Percentiles rank a stretch among this genome's conserved stretches.
Conservation (phyloP, 2,113 vertebrate genomes). For the Barnardius zonarius region DNA sequence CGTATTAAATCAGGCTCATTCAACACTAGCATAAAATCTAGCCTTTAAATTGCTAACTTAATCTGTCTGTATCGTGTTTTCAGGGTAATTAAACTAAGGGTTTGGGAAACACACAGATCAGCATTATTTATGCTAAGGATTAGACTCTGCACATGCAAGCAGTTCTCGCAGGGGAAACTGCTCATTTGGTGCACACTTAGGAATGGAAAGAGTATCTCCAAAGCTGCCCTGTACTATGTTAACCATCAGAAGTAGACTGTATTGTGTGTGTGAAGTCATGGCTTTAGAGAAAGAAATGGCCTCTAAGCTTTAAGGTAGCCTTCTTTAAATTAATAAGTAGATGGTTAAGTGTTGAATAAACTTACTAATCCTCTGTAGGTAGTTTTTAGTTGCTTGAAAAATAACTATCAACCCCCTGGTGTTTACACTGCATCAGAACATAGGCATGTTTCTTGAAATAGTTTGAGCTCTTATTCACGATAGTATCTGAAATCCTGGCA, state of each 20-base stretch:
- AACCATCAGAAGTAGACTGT: slow-evolving; percentile 30
- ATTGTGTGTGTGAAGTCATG: slow-evolving; percentile 27
- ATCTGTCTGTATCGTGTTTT: background rate
- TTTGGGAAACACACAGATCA: background rate
- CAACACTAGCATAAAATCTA: background rate
- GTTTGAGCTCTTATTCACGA: slow-evolving; percentile 15
- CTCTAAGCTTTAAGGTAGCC: slow-evolving; percentile 70
- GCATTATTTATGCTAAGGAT: background rate
- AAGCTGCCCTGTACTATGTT: background rate
- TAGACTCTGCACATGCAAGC: background rate
- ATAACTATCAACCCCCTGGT: background rate
- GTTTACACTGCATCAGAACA: slow-evolving; percentile 42
- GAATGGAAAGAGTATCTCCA: background rate
- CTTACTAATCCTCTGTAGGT: slow-evolving; percentile 36
- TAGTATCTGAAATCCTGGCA: background rate
- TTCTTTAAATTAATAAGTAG: slow-evolving; percentile 49
- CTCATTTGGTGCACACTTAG: background rate
- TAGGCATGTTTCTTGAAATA: slow-evolving; percentile 36
- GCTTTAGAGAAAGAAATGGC: slow-evolving; percentile 43
- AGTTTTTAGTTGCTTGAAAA: slow-evolving; percentile 62
- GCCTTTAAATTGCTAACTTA: background rate
- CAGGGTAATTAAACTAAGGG: background rate
- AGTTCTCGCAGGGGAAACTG: background rate
- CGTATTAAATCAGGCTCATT: background rate
- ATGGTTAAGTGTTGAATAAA: slow-evolving; percentile 30